Conservation (phyloP, 2,797 vertebrate species). For the Hylomyscus alleni region DNA sequence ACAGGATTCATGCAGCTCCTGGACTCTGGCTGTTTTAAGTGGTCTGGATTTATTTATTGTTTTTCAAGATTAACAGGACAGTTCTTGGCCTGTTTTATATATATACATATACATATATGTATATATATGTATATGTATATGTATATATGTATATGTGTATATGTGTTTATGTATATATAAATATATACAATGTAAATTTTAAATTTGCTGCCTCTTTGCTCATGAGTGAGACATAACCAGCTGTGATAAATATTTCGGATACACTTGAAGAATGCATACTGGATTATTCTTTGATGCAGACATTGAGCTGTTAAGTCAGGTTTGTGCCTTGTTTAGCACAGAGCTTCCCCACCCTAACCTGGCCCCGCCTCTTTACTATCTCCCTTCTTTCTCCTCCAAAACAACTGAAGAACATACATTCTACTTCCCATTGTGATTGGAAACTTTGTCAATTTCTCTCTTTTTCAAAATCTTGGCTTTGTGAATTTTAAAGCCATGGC, state of each 20-base stretch:
- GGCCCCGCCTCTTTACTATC: neutral
- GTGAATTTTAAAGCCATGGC: conserved; percentile 7
- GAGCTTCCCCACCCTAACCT: neutral
- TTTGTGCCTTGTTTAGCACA: neutral
- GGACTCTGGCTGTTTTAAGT: neutral
- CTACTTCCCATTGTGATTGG: neutral
- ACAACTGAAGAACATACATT: neutral
- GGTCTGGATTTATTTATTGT: conserved; percentile 37
- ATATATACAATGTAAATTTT: conserved; percentile 40
- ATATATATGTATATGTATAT: too few relatives aligned
- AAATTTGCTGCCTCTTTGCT: conserved; percentile 33
- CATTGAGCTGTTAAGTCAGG: neutral
- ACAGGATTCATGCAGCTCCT: conserved; percentile 36
- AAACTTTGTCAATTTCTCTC: neutral
- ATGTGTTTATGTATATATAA: too few relatives aligned
- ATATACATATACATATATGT: too few relatives aligned
- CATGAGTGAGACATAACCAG: neutral
- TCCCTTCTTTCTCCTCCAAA: neutral
- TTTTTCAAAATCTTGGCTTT: neutral
- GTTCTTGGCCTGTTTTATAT: neutral
- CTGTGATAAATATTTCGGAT: neutral
- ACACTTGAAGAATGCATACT: neutral
- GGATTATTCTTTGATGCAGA: neutral
- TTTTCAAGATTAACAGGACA: conserved; percentile 19
- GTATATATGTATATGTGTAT: too few relatives aligned